phyloP scores from a whole-genome alignment of 2,888 invertebrate species.

The Atethmia centrago region DNA sequence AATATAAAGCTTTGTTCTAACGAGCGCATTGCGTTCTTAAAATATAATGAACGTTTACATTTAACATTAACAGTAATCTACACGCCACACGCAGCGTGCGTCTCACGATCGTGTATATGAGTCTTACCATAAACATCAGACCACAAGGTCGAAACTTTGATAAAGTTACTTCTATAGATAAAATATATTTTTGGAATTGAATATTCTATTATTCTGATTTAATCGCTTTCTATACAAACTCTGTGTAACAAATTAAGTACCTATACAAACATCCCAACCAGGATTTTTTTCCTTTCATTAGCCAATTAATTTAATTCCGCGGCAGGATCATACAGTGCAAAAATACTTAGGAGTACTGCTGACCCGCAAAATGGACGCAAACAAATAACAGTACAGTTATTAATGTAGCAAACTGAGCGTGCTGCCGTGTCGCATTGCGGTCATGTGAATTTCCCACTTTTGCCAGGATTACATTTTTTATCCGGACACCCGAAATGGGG shows the following conservation, averaged over 20 bases:
- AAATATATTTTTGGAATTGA: neutral
- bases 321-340: slow-evolving; percentile 14
- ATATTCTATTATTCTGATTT: neutral
- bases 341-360: slow-evolving; percentile 45
- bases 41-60: neutral
- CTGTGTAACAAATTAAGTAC: neutral
- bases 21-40: neutral
- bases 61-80: neutral
- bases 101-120: neutral
- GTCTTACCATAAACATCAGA: neutral
- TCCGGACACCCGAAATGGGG: slow-evolving; percentile 58
- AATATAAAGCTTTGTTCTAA: neutral
- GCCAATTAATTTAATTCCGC: slow-evolving; percentile 24
- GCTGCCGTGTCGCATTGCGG: slow-evolving; percentile 75
- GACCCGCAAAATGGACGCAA: slow-evolving; percentile 53
- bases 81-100: neutral
- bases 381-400: slow-evolving; percentile 66
- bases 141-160: neutral
- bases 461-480: slow-evolving; percentile 70
- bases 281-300: slow-evolving; percentile 11
- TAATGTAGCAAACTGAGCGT: slow-evolving; percentile 67
- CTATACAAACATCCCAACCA: neutral
- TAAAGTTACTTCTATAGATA: neutral
- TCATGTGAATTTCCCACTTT: slow-evolving; percentile 68
- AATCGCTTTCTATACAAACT: neutral